These are phyloP conservation scores for Bufotes viridis DNA, from an alignment of 2,797 vertebrate genomes.

Conservation along the genomic window DNA sequence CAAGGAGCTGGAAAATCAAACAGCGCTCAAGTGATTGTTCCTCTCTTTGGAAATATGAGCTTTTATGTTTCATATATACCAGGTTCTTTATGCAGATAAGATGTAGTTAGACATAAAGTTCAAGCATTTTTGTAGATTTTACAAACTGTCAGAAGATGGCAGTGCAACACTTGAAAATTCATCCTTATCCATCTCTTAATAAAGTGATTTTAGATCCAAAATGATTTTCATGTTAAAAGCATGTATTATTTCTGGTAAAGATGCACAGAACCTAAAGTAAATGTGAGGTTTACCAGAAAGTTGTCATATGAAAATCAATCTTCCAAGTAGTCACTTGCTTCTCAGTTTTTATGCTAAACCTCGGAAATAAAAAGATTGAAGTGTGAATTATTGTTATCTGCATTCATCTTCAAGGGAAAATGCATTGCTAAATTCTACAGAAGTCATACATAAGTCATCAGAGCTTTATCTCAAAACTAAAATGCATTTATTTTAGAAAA, in stretches of 20 bases:
- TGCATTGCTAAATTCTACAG: conserved; percentile 43
- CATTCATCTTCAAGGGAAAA: conserved; percentile 47
- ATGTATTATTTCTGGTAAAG: conserved; percentile 47
- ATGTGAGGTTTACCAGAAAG: conserved; percentile 41
- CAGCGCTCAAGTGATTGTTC: conserved; percentile 7
- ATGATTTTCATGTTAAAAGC: conserved; percentile 56
- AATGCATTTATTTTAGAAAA: conserved; percentile 1
- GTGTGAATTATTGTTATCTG: conserved; percentile 55
- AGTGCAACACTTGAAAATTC: conserved; percentile 62
- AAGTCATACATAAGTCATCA: conserved; percentile 43
- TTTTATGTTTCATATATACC: conserved; percentile 31
- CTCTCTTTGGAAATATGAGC: conserved; percentile 16
- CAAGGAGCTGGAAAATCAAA: conserved; percentile 22
- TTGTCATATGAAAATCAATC: conserved; percentile 53
- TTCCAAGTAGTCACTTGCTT: conserved; percentile 42
- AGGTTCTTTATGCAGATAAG: conserved; percentile 42
- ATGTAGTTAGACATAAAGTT: conserved; percentile 14
- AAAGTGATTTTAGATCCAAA: conserved; percentile 38
- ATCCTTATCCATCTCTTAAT: conserved; percentile 14
- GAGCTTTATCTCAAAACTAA: conserved; percentile 18
- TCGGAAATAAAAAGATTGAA: conserved; percentile 53
- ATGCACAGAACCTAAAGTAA: conserved; percentile 48
- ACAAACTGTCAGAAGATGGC: conserved; percentile 73
- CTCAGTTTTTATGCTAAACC: conserved; percentile 52
- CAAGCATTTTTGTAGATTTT: background rate